Percentiles rank a stretch among this genome's conserved stretches.
phyloP scores from a whole-genome alignment of 2,797 vertebrate genomes.

The Trachurus trachurus region DNA sequence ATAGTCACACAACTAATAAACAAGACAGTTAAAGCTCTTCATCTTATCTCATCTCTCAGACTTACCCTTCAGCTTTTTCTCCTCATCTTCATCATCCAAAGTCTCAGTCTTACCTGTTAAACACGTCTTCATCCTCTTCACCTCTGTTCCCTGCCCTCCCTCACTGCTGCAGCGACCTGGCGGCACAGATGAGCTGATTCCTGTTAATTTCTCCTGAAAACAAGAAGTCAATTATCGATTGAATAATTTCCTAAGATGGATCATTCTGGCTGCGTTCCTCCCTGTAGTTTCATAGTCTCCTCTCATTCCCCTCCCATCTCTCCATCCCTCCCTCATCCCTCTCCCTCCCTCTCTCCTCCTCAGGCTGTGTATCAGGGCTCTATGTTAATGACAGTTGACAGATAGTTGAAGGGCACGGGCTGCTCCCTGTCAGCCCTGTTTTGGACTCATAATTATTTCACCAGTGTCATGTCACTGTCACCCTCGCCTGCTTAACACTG shows the following conservation, averaged over 20 bases:
- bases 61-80: conserved; percentile 1
- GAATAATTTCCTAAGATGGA: conserved; percentile 37
- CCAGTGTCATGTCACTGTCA: conserved; percentile 99
- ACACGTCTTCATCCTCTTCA: too few relatives aligned
- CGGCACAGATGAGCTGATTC: conserved; percentile 19
- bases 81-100: not conserved
- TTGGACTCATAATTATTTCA: conserved; percentile 99
- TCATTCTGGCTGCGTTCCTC: conserved; percentile 48
- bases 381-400: conserved; percentile 98
- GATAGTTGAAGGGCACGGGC: conserved; percentile 97
- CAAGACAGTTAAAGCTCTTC: not conserved
- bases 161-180: not conserved
- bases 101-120: not conserved
- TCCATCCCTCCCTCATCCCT: conserved; percentile 42
- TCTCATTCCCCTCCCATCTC: conserved; percentile 46
- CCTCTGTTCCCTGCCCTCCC: not conserved
- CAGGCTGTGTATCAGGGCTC: conserved; percentile 79
- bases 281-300: conserved; percentile 53
- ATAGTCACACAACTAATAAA: not conserved
- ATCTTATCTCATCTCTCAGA: not conserved
- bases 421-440: conserved; percentile 99
- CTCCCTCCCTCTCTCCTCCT: conserved; percentile 63
- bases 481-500: conserved; percentile 94
- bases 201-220: conserved; percentile 13
- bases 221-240: conserved; percentile 18